Evolutionary conservation across 2,113 vertebrate genomes (phyloP).

Genomic region (Saguinus midas): DNA sequence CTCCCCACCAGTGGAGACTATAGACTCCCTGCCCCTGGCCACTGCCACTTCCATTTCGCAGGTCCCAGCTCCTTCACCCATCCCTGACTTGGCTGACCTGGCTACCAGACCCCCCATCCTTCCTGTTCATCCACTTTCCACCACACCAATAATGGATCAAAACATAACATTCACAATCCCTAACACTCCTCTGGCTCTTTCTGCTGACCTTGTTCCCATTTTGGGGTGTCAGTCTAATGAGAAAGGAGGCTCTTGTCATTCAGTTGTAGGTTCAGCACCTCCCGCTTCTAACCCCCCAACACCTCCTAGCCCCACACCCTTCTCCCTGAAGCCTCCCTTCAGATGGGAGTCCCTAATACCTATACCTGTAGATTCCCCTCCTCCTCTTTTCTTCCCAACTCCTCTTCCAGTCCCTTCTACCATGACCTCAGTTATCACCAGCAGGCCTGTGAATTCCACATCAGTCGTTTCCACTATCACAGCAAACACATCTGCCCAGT

Average conservation of each 20-base stretch:
- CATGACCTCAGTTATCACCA: accelerated
- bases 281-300: not conserved
- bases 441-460: not conserved
- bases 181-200: constrained; percentile 55
- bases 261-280: not conserved
- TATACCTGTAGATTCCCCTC: not conserved
- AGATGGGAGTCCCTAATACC: not conserved
- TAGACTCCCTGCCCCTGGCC: not conserved
- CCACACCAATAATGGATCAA: not conserved
- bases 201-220: constrained; percentile 11
- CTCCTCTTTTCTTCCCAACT: constrained; percentile 67
- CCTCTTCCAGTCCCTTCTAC: not conserved
- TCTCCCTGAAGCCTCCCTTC: constrained; percentile 87
- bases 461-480: not conserved
- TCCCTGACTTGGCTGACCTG: not conserved
- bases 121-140: not conserved
- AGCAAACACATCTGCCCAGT: constrained; percentile 35
- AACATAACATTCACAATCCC: constrained; percentile 61
- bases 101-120: not conserved
- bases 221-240: constrained; percentile 59
- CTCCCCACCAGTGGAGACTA: not conserved
- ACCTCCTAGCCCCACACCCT: not conserved
- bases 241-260: not conserved
- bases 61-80: not conserved
- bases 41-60: not conserved